Conservation (phyloP, 1,140 invertebrate species). For the Trichonephila clavipes region DNA sequence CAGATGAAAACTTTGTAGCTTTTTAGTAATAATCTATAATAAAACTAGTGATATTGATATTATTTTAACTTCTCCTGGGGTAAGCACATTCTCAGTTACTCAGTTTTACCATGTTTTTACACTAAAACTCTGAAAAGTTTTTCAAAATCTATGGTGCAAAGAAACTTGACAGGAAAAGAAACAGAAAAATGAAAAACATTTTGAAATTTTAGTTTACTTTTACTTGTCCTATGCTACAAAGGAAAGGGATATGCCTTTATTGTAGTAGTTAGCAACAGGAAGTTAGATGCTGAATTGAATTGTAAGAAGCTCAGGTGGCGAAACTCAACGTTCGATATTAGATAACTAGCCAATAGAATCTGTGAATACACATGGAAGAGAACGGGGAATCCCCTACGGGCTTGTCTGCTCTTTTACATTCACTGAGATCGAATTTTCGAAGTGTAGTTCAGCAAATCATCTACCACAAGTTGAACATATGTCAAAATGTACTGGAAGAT, state of each 20-base stretch:
- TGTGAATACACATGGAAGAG: background rate
- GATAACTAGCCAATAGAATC: slow-evolving; percentile 65
- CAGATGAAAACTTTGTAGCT: no score
- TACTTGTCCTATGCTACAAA: background rate
- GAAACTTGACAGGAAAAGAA: no score
- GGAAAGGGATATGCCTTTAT: background rate
- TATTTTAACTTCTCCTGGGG: no score
- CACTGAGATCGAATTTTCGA: background rate
- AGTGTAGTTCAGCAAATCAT: background rate
- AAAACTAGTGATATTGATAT: no score
- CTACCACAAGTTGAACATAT: background rate
- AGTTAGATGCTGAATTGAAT: slow-evolving; percentile 51
- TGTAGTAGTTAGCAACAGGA: slow-evolving; percentile 55
- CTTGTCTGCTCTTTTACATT: slow-evolving; percentile 30
- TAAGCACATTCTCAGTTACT: no score
- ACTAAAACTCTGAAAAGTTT: no score
- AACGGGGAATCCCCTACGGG: slow-evolving; percentile 16
- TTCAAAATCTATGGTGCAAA: no score
- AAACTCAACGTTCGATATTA: slow-evolving; percentile 68
- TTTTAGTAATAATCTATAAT: no score
- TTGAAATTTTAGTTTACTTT: background rate
- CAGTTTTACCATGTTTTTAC: no score
- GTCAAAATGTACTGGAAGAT: no score
- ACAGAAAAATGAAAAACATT: no score
- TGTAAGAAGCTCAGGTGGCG: slow-evolving; percentile 64